A percentile compares a stretch with the other conserved stretches of the same genome.
Conservation (phyloP, 2,113 vertebrate species). For the Ellobius talpinus region DNA sequence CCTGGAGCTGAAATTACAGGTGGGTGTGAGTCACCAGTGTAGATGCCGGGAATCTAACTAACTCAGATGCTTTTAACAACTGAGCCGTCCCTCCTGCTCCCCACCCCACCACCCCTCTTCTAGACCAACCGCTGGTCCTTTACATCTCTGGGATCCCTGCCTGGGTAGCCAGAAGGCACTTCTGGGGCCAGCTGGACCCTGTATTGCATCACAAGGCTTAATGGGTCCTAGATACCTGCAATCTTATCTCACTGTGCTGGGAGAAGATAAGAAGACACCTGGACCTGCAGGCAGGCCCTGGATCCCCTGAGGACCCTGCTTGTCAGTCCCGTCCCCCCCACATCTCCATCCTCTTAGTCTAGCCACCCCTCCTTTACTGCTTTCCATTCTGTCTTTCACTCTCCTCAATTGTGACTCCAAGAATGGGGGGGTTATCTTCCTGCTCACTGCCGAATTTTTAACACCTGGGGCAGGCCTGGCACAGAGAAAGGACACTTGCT, state of each 20-base stretch:
- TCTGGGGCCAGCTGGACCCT: background rate
- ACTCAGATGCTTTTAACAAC: background rate
- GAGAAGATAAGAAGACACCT: background rate
- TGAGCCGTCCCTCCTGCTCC: background rate
- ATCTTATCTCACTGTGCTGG: background rate
- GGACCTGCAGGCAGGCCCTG: too few species aligned
- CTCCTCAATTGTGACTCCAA: background rate
- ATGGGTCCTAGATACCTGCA: background rate
- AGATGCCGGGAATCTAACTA: background rate
- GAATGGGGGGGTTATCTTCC: background rate
- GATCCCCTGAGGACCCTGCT: background rate
- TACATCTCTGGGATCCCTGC: background rate
- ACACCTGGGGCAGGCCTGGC: background rate
- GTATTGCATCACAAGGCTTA: rapidly evolving
- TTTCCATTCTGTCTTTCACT: background rate
- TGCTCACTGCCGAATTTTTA: background rate
- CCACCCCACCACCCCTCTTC: background rate
- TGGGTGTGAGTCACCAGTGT: background rate
- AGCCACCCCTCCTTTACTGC: background rate
- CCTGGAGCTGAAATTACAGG: background rate
- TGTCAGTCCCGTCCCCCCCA: background rate
- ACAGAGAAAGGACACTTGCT: background rate
- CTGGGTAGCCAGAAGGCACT: background rate
- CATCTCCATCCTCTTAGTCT: background rate
- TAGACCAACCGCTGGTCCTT: background rate